These are phyloP conservation scores for Drosophila pseudoananassae DNA, from an alignment of 1,140 invertebrate species.

Conservation along the genomic window DNA sequence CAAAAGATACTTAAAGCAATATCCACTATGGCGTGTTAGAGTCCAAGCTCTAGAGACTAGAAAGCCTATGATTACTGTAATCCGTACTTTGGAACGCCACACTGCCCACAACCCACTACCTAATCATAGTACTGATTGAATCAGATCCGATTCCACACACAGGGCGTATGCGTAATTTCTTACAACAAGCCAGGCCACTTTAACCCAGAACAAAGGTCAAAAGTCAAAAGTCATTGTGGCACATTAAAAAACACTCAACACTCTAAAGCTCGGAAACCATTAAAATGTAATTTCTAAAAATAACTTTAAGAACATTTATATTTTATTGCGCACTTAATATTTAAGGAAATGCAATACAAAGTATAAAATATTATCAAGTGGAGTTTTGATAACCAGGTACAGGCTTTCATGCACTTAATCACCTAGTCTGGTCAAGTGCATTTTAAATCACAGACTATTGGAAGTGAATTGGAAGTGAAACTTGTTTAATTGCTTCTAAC, in stretches of 20 bases:
- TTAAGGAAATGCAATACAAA: too few species aligned
- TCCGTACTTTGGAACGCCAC: constrained; percentile 11
- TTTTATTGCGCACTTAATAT: too few species aligned
- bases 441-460: constrained; percentile 1
- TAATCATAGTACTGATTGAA: constrained; percentile 26
- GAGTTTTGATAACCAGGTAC: background rate
- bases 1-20: background rate
- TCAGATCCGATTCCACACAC: constrained; percentile 30
- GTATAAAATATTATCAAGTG: background rate
- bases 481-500: constrained; percentile 58
- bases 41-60: constrained; percentile 11
- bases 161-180: constrained; percentile 37
- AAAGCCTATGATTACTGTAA: constrained; percentile 35
- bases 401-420: background rate
- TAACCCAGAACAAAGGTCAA: constrained; percentile 22
- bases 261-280: too few species aligned
- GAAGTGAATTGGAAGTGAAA: constrained; percentile 45
- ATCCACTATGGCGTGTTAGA: constrained; percentile 28
- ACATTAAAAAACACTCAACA: too few species aligned
- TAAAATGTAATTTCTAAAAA: too few species aligned
- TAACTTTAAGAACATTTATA: too few species aligned
- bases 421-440: background rate
- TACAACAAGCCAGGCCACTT: constrained; percentile 5
- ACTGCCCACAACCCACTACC: background rate
- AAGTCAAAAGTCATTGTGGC: constrained; percentile 12